Evolutionary conservation across 1,140 invertebrate genomes (phyloP).

Genomic region (Aplysia californica): DNA sequence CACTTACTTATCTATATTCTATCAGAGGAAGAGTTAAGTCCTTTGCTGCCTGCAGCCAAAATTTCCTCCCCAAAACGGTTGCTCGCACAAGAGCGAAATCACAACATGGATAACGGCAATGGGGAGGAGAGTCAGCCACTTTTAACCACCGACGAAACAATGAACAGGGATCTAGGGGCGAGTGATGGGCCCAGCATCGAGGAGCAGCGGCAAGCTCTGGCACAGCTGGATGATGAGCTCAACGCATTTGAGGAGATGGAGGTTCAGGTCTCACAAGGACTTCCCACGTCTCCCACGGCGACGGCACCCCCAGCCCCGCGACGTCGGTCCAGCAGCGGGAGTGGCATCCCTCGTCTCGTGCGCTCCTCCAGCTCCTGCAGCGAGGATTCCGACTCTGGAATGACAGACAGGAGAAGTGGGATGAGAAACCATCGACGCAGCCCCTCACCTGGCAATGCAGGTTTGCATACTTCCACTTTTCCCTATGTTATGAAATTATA

Average conservation of each 20-base stretch:
- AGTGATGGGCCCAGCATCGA: background rate
- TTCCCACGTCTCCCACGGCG: background rate
- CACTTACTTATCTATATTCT: too few relatives aligned
- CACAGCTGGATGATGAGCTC: background rate
- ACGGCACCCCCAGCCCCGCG: background rate
- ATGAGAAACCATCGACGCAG: background rate
- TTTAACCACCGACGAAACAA: background rate
- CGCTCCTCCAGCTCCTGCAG: too few relatives aligned
- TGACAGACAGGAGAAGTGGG: background rate
- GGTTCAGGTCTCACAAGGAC: background rate
- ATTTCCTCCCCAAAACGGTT: background rate
- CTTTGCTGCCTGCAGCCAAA: background rate
- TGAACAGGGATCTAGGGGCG: background rate
- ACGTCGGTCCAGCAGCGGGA: background rate
- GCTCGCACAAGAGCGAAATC: background rate
- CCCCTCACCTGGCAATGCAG: too few relatives aligned
- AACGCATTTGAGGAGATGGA: conserved; percentile 6
- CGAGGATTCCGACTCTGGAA: background rate
- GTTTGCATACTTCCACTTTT: too few relatives aligned
- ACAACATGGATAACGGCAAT: background rate
- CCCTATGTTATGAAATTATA: too few relatives aligned
- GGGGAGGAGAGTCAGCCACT: too few relatives aligned
- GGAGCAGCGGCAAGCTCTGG: background rate
- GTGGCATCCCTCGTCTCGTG: too few relatives aligned
- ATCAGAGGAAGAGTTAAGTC: background rate